phyloP scores from a whole-genome alignment of 1,140 invertebrate species.

The Drosophila neocordata region DNA sequence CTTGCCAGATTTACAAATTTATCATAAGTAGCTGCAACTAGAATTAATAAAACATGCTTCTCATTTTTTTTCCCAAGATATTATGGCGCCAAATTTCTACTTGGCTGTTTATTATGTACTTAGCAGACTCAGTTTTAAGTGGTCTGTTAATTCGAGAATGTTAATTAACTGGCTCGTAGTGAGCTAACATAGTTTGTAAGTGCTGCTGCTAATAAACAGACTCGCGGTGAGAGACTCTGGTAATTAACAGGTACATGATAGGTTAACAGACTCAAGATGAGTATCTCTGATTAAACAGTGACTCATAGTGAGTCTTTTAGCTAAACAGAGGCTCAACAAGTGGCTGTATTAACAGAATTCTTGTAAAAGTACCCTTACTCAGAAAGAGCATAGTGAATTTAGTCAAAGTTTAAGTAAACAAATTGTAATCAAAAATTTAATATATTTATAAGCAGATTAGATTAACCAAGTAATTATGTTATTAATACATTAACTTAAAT shows the following conservation, averaged over 20 bases:
- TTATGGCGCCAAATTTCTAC: too few relatives aligned
- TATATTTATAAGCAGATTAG: too few relatives aligned
- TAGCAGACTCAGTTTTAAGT: too few relatives aligned
- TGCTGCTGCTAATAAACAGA: neutral
- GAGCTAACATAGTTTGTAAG: neutral
- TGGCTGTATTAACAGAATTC: neutral
- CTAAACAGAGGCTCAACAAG: neutral
- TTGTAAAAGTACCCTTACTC: neutral
- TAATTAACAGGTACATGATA: neutral
- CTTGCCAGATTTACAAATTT: neutral
- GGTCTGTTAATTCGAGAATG: too few relatives aligned
- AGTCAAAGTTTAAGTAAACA: neutral
- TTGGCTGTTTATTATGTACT: too few relatives aligned
- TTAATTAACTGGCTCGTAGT: neutral
- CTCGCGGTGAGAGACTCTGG: neutral
- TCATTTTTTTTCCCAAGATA: too few relatives aligned
- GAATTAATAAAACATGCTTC: too few relatives aligned
- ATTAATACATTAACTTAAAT: too few relatives aligned
- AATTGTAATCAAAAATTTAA: too few relatives aligned
- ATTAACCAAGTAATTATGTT: too few relatives aligned
- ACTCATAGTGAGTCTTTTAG: neutral
- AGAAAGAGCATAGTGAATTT: neutral
- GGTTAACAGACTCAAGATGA: neutral
- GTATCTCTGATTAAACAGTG: neutral
- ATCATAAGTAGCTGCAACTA: too few relatives aligned